Evolutionary conservation across 2,113 vertebrate species (phyloP).

Genomic region (Saccopteryx leptura): DNA sequence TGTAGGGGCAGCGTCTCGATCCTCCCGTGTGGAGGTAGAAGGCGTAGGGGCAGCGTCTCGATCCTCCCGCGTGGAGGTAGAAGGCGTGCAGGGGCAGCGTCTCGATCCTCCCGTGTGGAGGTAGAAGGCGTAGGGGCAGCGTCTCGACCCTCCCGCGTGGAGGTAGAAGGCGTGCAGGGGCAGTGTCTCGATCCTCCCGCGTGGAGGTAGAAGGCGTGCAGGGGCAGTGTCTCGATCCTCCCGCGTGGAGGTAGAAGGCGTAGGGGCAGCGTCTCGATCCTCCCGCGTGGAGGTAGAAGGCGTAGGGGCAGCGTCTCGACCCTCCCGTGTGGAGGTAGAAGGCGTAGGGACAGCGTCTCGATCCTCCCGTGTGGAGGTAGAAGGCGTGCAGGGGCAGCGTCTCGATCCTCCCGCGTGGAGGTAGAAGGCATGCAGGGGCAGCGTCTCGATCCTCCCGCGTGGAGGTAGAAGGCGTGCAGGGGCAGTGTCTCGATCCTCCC

Average conservation of each 20-base stretch:
- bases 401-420: conserved; percentile 31
- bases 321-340: conserved; percentile 1
- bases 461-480: not conserved
- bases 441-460: conserved; percentile 9
- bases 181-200: conserved; percentile 10
- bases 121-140: not conserved
- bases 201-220: not conserved
- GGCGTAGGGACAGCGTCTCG: not conserved
- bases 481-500: conserved; percentile 30
- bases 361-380: conserved; percentile 4
- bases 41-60: not conserved
- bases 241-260: not conserved
- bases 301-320: not conserved
- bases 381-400: not conserved
- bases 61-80: conserved; percentile 4
- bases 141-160: conserved; percentile 24
- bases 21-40: conserved; percentile 1
- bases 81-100: not conserved
- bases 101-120: conserved; percentile 31
- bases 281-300: not conserved
- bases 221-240: conserved; percentile 28
- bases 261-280: not conserved
- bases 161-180: not conserved
- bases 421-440: not conserved
- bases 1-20: not conserved